Base-by-base conservation (phyloP, 2,888 invertebrate genomes). In the Brenthis ino region DNA sequence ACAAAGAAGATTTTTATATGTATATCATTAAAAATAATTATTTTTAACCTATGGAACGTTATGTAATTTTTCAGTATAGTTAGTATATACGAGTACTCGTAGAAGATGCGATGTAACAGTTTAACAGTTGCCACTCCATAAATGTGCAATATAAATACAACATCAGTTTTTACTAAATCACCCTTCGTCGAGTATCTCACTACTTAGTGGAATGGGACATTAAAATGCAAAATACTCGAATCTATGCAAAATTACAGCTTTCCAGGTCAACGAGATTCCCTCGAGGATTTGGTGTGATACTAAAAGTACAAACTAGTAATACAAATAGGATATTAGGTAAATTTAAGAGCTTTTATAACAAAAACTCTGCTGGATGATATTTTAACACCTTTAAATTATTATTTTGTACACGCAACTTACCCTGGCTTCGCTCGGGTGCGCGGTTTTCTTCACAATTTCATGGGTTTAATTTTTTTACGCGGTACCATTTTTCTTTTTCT, bases 191-290 rank as follows among this genome's bases (percentile, higher is more conserved):
- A 75, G 72, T 75, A 71, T 75, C 73, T 70, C 47, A 56, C 70
- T 74, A 72, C 74, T 74, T 75, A 74, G 67, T 63, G 70, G 58
- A 72, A 75, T 74, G 71, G 74, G 67, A 63, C 72, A 70, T 75
- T 75, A 71, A 74, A 71, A 75, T 75, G 72, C 72, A 72, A 75
- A 75, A 71, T 68, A 69, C 70, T 70, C 58, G 69, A 75, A 75
- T 74, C 74, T 75, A 75, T 75, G 75, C 74, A 74, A 73, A 74
- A 69, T 73, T 75, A 71, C 70, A 64, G 69, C 57, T 74, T 72
- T 74, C 68, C 72, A 69, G 75, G 75, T 75, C 75, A 76, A 75
- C 69, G 67, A 60, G 70, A 72, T 74, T 74, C 72, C 66, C 68
- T 64, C 66, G 72, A 65, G 71, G 68, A 73, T 72, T 75, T 74